These are phyloP conservation scores for Copsychus sechellarum DNA, from an alignment of 2,113 vertebrate species.

Conservation along the genomic window DNA sequence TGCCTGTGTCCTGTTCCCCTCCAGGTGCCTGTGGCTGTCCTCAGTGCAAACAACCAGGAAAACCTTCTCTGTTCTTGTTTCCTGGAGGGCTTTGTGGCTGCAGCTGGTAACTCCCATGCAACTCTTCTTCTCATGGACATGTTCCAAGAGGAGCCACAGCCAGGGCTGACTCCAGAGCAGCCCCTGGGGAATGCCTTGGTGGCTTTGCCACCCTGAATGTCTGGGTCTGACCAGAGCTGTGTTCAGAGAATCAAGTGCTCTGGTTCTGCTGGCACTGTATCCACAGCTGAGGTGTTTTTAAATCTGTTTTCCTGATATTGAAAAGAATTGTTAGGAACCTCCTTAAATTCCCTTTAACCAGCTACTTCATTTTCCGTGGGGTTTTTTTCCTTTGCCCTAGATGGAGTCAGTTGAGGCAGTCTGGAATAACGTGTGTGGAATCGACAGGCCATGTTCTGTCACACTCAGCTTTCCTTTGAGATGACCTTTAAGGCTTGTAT, in stretches of 20 bases:
- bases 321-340: neutral
- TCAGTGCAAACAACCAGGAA: neutral
- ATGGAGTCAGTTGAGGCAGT: neutral
- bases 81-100: neutral
- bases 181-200: neutral
- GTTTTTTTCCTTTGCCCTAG: neutral
- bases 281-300: neutral
- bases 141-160: neutral
- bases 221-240: neutral
- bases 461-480: slow-evolving; percentile 10
- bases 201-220: neutral
- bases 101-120: neutral
- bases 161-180: neutral
- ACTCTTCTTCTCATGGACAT: neutral
- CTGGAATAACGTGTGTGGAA: neutral
- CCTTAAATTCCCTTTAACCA: slow-evolving; percentile 11
- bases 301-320: neutral
- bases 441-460: neutral
- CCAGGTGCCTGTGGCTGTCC: neutral
- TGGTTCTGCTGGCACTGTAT: neutral
- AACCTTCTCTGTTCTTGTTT: neutral
- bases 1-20: neutral
- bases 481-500: slow-evolving; percentile 2
- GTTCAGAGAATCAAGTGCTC: neutral
- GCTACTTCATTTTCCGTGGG: neutral